phyloP scores from a whole-genome alignment of 2,888 invertebrate species.

The Molorchus minor region DNA sequence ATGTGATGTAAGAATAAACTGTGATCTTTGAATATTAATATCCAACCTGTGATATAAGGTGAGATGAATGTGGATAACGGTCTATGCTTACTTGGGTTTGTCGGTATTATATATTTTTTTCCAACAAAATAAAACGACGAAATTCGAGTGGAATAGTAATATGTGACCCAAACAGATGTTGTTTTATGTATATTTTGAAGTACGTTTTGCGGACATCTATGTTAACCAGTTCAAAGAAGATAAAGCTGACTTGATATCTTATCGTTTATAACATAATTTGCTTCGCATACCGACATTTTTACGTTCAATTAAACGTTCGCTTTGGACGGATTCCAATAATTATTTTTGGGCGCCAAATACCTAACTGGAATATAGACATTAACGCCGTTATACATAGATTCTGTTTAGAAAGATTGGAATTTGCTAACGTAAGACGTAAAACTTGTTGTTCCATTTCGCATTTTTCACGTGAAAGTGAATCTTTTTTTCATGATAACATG shows the following conservation, averaged over 20 bases:
- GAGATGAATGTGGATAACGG: not conserved
- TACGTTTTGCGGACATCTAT: no score
- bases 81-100: not conserved
- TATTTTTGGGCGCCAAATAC: slow-evolving; percentile 21
- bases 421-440: slow-evolving; percentile 15
- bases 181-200: no score
- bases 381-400: slow-evolving; percentile 2
- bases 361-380: not conserved
- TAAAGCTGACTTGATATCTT: not conserved
- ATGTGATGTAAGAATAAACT: slow-evolving; percentile 14
- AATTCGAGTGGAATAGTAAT: no score
- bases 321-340: slow-evolving; percentile 15
- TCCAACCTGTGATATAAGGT: slow-evolving; percentile 23
- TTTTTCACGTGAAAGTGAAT: not conserved
- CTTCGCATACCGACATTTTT: no score
- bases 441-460: not conserved
- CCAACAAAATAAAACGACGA: no score
- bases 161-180: no score
- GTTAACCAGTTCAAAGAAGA: not conserved
- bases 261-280: not conserved
- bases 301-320: not conserved
- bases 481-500: no score
- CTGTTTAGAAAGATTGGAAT: slow-evolving; percentile 14
- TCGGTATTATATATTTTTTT: no score
- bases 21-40: slow-evolving; percentile 18